These are phyloP conservation scores for Orchestia grillus DNA, from an alignment of 1,140 invertebrate genomes.

Conservation along the genomic window DNA sequence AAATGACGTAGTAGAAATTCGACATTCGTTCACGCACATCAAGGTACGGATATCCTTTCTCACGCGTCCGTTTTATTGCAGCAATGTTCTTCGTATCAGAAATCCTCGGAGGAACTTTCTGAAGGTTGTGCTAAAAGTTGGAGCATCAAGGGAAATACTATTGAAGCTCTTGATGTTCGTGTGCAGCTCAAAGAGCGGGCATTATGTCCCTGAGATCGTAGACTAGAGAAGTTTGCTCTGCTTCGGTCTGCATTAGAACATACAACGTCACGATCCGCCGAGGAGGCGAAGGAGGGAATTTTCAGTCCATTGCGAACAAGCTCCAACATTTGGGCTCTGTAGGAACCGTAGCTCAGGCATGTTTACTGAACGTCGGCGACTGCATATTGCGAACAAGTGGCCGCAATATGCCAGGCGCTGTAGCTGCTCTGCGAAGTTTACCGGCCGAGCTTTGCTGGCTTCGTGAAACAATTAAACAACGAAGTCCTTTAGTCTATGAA, in stretches of 20 bases:
- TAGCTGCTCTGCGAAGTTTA: neutral
- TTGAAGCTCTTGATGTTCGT: neutral
- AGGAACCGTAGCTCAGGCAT: neutral
- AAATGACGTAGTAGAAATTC: neutral
- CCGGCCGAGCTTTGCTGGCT: neutral
- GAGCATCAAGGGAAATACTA: neutral
- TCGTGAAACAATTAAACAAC: neutral
- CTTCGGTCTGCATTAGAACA: neutral
- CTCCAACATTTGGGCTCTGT: neutral
- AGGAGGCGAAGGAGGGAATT: neutral
- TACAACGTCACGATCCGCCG: neutral
- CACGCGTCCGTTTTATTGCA: neutral
- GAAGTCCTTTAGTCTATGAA: neutral
- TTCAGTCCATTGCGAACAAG: neutral
- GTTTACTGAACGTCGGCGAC: neutral
- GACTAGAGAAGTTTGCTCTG: neutral
- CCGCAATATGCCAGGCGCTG: neutral
- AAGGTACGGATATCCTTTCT: neutral
- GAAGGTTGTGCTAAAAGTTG: neutral
- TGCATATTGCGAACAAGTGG: neutral
- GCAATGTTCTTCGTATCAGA: neutral
- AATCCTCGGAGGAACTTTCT: neutral
- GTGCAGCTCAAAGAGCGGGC: neutral
- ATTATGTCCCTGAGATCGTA: constrained; percentile 7
- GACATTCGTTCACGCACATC: neutral